A percentile compares a stretch with the other conserved stretches of the same genome.
Evolutionary conservation across 2,797 vertebrate genomes (phyloP).

Genomic region (Synanceia verrucosa): DNA sequence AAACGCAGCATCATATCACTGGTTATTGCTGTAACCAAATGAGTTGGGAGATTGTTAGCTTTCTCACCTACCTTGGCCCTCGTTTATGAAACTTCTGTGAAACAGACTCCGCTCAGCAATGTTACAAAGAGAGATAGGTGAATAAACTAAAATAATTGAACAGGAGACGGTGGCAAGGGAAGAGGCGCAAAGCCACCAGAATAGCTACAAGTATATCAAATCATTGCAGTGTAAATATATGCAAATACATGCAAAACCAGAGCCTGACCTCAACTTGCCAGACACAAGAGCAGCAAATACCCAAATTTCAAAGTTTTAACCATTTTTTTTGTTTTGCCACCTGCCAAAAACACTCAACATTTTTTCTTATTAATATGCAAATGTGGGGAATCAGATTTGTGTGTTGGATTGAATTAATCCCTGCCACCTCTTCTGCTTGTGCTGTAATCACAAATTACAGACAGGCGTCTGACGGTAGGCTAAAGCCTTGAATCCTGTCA

Average conservation of each 20-base stretch:
- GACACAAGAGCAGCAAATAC: slow-evolving; percentile 78
- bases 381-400: slow-evolving; percentile 82
- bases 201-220: slow-evolving; percentile 57
- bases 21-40: slow-evolving; percentile 20
- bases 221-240: slow-evolving; percentile 78
- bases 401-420: slow-evolving; percentile 84
- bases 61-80: background rate
- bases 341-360: slow-evolving; percentile 74
- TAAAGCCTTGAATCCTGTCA: slow-evolving; percentile 74
- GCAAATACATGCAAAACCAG: slow-evolving; percentile 79
- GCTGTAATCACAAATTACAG: slow-evolving; percentile 86
- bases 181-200: slow-evolving; percentile 49
- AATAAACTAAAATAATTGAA: slow-evolving; percentile 46
- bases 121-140: slow-evolving; percentile 25
- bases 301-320: slow-evolving; percentile 70
- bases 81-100: background rate
- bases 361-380: slow-evolving; percentile 86
- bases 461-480: slow-evolving; percentile 77
- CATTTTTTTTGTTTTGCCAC: slow-evolving; percentile 73
- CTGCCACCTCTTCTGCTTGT: slow-evolving; percentile 72
- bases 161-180: slow-evolving; percentile 30
- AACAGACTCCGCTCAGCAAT: slow-evolving; percentile 7
- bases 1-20: slow-evolving; percentile 6
- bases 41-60: background rate
- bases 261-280: slow-evolving; percentile 79